These are phyloP conservation scores for Halichoeres trimaculatus DNA, from an alignment of 2,113 vertebrate genomes.

Conservation along the genomic window DNA sequence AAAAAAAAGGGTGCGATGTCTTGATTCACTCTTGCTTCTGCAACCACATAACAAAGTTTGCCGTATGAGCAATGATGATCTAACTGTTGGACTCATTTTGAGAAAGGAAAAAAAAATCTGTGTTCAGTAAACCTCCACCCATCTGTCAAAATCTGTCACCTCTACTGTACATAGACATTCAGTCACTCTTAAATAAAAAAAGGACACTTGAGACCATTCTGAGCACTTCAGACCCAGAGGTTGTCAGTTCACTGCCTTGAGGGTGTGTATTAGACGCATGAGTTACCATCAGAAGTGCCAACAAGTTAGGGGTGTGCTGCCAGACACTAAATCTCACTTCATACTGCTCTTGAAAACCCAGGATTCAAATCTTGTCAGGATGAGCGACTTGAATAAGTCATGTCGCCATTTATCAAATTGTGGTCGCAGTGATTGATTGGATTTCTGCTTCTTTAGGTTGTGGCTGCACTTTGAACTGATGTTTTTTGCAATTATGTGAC, in stretches of 20 bases:
- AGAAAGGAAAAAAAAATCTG: neutral
- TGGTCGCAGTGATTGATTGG: neutral
- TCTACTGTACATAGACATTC: neutral
- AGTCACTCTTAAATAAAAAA: neutral
- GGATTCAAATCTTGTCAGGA: neutral
- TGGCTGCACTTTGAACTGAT: slow-evolving; percentile 10
- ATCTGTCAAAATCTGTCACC: slow-evolving; percentile 5
- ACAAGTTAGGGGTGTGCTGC: neutral
- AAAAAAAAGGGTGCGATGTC: slow-evolving; percentile 47
- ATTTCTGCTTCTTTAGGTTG: slow-evolving; percentile 4
- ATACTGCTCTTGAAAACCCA: neutral
- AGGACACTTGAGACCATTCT: neutral
- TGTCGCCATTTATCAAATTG: slow-evolving; percentile 10
- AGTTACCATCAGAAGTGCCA: neutral
- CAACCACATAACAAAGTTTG: slow-evolving; percentile 28
- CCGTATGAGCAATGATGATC: slow-evolving; percentile 38
- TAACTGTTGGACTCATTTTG: slow-evolving; percentile 26
- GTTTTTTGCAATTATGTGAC: slow-evolving; percentile 32
- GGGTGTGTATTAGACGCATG: neutral
- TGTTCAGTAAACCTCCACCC: neutral
- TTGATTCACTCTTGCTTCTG: slow-evolving; percentile 32
- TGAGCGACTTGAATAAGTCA: neutral
- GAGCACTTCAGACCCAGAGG: neutral
- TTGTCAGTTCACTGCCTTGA: neutral
- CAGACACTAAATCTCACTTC: neutral